Conservation (phyloP, 2,797 vertebrate species). For the Lindbergichthys nudifrons region DNA sequence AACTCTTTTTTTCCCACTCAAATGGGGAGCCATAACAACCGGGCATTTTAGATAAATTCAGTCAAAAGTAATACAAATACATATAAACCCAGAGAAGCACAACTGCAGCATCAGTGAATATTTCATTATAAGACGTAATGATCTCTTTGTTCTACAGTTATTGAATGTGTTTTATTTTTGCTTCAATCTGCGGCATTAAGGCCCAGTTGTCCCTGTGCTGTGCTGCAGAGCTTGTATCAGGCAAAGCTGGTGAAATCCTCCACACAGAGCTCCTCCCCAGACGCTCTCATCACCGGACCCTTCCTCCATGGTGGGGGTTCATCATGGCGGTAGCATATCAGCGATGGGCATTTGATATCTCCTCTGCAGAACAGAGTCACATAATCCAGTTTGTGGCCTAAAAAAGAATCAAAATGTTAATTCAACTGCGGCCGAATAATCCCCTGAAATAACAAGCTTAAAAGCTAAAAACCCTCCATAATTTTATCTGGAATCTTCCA, state of each 20-base stretch:
- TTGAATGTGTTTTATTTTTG: conserved; percentile 59
- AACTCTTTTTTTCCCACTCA: conserved; percentile 38
- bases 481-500: conserved; percentile 88
- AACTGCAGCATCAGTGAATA: conserved; percentile 40
- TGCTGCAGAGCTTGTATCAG: conserved; percentile 46
- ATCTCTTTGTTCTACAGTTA: conserved; percentile 67
- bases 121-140: conserved; percentile 49
- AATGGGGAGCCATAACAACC: conserved; percentile 37
- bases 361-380: conserved; percentile 72
- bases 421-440: conserved; percentile 83
- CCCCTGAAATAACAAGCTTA: conserved; percentile 89
- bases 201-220: conserved; percentile 43
- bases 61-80: conserved; percentile 47
- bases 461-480: conserved; percentile 84
- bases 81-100: conserved; percentile 29
- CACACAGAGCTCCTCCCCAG: conserved; percentile 55
- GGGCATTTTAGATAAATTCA: conserved; percentile 31
- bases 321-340: conserved; percentile 76
- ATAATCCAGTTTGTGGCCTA: conserved; percentile 85
- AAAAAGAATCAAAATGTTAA: conserved; percentile 86
- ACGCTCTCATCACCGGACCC: conserved; percentile 68
- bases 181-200: conserved; percentile 44
- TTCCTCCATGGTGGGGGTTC: conserved; percentile 58
- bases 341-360: conserved; percentile 80
- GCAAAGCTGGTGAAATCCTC: conserved; percentile 73